phyloP scores from a whole-genome alignment of 2,797 vertebrate species.

The Oreochromis mossambicus region DNA sequence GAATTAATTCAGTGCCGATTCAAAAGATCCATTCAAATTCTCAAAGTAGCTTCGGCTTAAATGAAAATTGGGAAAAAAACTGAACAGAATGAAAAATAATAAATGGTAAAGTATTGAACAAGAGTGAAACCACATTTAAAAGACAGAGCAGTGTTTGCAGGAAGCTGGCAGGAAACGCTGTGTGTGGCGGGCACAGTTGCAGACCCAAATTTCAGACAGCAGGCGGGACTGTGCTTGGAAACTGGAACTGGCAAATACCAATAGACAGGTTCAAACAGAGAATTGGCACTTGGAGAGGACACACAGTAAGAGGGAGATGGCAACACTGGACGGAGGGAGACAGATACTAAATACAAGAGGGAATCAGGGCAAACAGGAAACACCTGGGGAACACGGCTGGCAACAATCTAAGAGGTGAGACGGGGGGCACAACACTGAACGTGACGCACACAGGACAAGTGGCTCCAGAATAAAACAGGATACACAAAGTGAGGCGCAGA shows the following conservation, averaged over 20 bases:
- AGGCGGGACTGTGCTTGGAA: background rate
- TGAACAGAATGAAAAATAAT: background rate
- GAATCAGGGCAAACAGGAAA: background rate
- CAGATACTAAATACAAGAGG: background rate
- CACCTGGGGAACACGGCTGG: accelerated
- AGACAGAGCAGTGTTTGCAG: background rate
- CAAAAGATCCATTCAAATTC: background rate
- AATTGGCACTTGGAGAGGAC: background rate
- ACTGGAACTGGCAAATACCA: background rate
- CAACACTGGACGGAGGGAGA: background rate
- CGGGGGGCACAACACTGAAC: accelerated
- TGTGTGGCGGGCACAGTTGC: background rate
- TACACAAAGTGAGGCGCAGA: background rate
- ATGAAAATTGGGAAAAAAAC: background rate
- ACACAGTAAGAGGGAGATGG: background rate
- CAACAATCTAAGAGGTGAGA: background rate
- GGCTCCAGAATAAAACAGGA: background rate
- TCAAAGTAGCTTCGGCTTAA: background rate
- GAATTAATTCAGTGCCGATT: accelerated
- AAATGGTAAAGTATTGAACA: background rate
- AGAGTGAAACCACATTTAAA: background rate
- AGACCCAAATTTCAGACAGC: background rate
- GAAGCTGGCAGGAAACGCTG: background rate
- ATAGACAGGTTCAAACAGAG: background rate
- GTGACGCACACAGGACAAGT: accelerated